Conservation (phyloP, 2,113 vertebrate genomes). For the Sus scrofa region DNA sequence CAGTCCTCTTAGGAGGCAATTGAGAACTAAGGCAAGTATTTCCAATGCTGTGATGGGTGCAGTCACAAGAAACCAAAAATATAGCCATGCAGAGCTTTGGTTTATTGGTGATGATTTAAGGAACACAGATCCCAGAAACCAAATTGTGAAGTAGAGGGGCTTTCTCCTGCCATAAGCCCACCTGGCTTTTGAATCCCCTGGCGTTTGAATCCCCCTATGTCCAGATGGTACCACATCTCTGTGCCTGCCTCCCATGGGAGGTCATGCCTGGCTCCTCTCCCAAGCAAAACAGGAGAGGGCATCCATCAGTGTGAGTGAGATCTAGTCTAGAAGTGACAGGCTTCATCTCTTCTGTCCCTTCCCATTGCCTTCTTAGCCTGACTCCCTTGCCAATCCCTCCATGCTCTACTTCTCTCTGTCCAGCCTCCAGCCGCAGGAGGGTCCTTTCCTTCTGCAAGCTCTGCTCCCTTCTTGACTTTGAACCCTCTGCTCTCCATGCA, state of each 20-base stretch:
- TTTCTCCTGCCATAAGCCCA: background rate
- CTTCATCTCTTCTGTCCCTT: background rate
- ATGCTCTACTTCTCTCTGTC: background rate
- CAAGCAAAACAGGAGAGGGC: background rate
- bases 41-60: background rate
- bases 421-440: background rate
- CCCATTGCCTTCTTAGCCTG: background rate
- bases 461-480: background rate
- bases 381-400: background rate
- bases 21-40: background rate
- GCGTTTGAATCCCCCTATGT: background rate
- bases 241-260: rapidly evolving
- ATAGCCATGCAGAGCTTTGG: background rate
- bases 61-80: background rate
- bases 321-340: background rate
- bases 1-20: background rate
- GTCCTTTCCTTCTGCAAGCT: background rate
- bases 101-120: background rate
- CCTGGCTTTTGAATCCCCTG: too few relatives aligned
- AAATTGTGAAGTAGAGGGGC: background rate
- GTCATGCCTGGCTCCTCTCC: background rate
- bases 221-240: background rate
- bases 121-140: background rate
- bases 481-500: background rate
- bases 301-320: background rate